Base-by-base conservation (phyloP, 2,113 vertebrate genomes). In the Saccopteryx bilineata region DNA sequence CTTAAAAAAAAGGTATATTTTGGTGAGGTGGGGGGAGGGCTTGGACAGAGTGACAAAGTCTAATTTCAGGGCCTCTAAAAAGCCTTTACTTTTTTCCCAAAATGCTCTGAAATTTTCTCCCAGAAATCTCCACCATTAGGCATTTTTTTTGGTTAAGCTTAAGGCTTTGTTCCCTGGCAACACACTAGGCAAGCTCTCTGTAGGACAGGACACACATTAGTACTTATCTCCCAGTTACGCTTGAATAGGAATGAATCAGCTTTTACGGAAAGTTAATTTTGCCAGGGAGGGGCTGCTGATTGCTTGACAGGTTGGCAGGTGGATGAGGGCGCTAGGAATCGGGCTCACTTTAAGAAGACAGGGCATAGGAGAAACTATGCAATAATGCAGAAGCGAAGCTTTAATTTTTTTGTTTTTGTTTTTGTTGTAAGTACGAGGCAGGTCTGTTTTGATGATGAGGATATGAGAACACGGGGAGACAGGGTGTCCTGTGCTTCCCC, bases 261-360 rank as follows among this genome's bases (percentile, higher is more conserved):
- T 88, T 96, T 92, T 93, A 91, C 3, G 91, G 82, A 93, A 92
- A 79, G 76, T 88, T 87, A 92, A 88, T 95, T 96, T 97, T 82
- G 8, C 63, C 28, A 61, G 23, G 14, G 50, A 52, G 39, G 24
- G 50, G 18, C 82, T 46, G 50, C 92, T 69, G 18, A 33, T 28
- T n/a, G 4, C 24, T 89, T 84, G 69, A 74, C 54, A 89, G 39
- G 24, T 68, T 80, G 33, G 17, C 65, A 68, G 54, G 10, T 66
- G 14, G 18, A 72, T 75, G 69, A 65, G 63, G 74, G 11, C 1
- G 4, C 2, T 24, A 54, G 54, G n/a, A 94, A 90, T 52, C 6
- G 1, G 33, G 11, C 11, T 87, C 4, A 9, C n/a, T 79, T 83
- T 54, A 60, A 74, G 71, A 89, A 12, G 18, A 61, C 1, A 26